These are phyloP conservation scores for Cryptophagus acutangulus DNA, from an alignment of 2,888 invertebrate species.

Conservation along the genomic window DNA sequence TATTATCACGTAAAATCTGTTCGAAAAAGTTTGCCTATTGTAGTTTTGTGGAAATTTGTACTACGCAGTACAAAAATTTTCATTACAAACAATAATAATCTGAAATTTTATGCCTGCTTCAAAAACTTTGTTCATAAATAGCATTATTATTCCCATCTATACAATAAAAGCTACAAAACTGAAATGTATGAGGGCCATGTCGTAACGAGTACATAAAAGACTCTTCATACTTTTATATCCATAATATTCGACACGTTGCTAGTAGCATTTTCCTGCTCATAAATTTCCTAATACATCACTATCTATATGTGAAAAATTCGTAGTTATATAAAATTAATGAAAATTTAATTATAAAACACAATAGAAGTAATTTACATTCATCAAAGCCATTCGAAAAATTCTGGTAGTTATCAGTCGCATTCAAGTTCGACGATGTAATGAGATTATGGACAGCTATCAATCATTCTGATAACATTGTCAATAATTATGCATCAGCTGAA, in stretches of 20 bases:
- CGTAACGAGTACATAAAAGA: conserved; percentile 1
- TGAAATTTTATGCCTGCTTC: not conserved
- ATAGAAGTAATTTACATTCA: too few species aligned
- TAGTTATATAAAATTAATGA: too few species aligned
- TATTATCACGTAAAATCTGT: too few species aligned
- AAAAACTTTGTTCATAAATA: conserved; percentile 1
- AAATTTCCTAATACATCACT: too few species aligned
- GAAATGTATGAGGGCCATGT: not conserved
- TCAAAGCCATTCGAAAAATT: not conserved
- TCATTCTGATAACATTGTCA: not conserved
- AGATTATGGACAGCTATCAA: not conserved
- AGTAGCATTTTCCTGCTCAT: too few species aligned
- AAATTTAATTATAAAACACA: too few species aligned
- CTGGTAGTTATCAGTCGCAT: not conserved
- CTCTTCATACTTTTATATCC: not conserved
- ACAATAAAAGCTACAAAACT: too few species aligned
- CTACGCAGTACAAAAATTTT: conserved; percentile 1
- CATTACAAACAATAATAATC: not conserved
- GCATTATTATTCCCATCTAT: too few species aligned
- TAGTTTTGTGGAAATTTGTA: too few species aligned
- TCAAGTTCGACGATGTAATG: not conserved
- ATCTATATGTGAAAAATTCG: too few species aligned
- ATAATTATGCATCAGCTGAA: too few species aligned
- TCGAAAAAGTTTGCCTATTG: too few species aligned
- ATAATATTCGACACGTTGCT: not conserved